A percentile compares a stretch with the other conserved stretches of the same genome.
Evolutionary conservation across 2,113 vertebrate genomes (phyloP).

Genomic region (Meles meles): DNA sequence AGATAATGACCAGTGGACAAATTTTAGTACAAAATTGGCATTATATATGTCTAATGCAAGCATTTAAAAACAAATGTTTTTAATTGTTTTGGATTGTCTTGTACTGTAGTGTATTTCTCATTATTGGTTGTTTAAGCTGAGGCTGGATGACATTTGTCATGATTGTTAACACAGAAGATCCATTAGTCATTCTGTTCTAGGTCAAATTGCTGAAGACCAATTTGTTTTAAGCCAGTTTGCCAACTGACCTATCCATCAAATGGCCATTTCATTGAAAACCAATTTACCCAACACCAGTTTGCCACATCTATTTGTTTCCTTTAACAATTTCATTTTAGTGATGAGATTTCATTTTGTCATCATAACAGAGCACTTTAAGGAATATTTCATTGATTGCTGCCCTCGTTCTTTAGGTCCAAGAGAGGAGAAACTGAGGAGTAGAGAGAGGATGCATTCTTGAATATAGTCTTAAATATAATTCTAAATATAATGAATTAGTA

Average conservation of each 20-base stretch:
- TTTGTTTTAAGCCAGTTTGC: background rate
- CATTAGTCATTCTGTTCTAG: slow-evolving; percentile 3
- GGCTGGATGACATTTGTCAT: background rate
- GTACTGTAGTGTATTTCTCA: background rate
- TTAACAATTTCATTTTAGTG: background rate
- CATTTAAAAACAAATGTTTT: background rate
- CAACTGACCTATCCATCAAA: background rate
- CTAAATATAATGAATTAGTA: background rate
- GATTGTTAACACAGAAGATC: background rate
- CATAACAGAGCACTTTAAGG: background rate
- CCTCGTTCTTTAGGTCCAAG: background rate
- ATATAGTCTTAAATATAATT: background rate
- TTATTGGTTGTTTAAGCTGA: background rate
- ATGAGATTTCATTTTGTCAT: background rate
- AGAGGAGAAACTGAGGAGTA: background rate
- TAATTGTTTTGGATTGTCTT: background rate
- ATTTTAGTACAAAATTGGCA: background rate
- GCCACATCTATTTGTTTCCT: background rate
- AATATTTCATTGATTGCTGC: background rate
- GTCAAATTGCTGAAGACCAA: background rate
- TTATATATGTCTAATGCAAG: background rate
- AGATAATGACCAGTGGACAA: background rate
- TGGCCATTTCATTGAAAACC: slow-evolving; percentile 11
- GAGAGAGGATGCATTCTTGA: background rate
- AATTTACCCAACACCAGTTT: background rate